Evolutionary conservation across 2,113 vertebrate species (phyloP), one percentile per base, ranked within the genome.

Genomic region (Notothenia rossii): DNA sequence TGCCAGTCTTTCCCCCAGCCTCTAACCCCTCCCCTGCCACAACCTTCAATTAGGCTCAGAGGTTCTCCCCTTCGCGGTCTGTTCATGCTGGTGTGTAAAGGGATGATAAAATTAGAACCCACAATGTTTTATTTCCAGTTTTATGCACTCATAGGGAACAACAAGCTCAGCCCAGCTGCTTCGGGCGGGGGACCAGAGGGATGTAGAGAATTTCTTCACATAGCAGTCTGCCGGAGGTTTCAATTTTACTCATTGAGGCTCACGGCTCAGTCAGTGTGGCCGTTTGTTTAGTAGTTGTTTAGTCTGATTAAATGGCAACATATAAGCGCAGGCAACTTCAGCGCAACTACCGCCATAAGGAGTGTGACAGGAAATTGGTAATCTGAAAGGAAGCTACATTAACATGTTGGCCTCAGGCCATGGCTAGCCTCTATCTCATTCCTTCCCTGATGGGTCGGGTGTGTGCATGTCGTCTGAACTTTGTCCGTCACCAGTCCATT

Each of bases 61-160:
- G 86, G 87, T 89, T 91, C 88, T 91, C 90, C 81, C 69, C 83
- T 89, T 79, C 85, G 86, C 12, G 84, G 83, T 88, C 83, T 63
- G 76, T 88, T 87, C 74, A 79, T 88, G 66, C 86, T 92, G 75
- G 79, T 71, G 77, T 68, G 76, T 79, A 78, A 91, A 89, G 81
- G 63, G 15, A 84, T 88, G 86, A 86, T 89, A 90, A 92, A 94
- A 93, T 91, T 94, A 94, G 91, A 93, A 87, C 64, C 89, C 85
- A 66, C 84, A 88, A 85, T 86, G 88, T 93, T 94, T 93, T 91
- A 91, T 93, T 94, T 92, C 68, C 73, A 88, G 84, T 91, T 93
- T 91, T 82, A 86, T 76, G 88, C 81, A 84, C 75, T 90, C 85
- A 60, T 66, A 78, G 75, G 72, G 79, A 93, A 90, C 84, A 86